Base-by-base conservation (phyloP, 2,888 invertebrate genomes). In the Mechanitis messenoides region DNA sequence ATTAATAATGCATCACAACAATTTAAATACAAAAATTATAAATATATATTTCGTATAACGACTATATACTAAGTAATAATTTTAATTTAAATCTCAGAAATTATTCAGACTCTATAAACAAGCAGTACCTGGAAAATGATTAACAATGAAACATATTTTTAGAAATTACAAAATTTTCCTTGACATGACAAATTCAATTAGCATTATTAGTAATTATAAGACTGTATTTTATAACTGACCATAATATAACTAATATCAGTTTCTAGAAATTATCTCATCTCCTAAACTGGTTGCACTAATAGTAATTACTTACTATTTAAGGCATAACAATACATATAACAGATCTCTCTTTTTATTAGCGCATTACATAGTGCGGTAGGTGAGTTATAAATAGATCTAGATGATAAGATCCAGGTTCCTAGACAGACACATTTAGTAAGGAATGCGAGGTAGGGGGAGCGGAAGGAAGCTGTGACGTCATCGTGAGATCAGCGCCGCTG, bases 381-480 rank as follows among this genome's bases (percentile, higher is more conserved):
- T 50, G 50, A 50, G 9, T 11, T 54, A 55, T 61, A 58, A 55
- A 58, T 61, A 61, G 55, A 38, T 58, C 47, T 46, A 61, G 58
- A 42, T 59, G 42, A 54, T 61, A 28, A 31, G 46, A 57, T 55
- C 55, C 55, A 55, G 59, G 55, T 59, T 42, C 54, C 55, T 59
- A 56, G 45, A 50, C 63, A 58, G 45, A 60, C 33, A 61, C 54
- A 57, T 54, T 60, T 33, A 61, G 61, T 60, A 55, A 60, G 72
- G 73, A 72, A 74, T 72, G 73, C 66, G 63, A 63, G 64, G 66
- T 56, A 63, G 64, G 71, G 72, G 74, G 77, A 72, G 77, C 75
- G 78, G 80, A 83, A 81, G 84, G 82, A 83, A 81, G 72, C 74
- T 63, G 64, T 84, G 83, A 85, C 81, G 83, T 83, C 82, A 85